These are phyloP conservation scores for Zele albiditarsus DNA, from an alignment of 2,888 invertebrate genomes.

Conservation along the genomic window DNA sequence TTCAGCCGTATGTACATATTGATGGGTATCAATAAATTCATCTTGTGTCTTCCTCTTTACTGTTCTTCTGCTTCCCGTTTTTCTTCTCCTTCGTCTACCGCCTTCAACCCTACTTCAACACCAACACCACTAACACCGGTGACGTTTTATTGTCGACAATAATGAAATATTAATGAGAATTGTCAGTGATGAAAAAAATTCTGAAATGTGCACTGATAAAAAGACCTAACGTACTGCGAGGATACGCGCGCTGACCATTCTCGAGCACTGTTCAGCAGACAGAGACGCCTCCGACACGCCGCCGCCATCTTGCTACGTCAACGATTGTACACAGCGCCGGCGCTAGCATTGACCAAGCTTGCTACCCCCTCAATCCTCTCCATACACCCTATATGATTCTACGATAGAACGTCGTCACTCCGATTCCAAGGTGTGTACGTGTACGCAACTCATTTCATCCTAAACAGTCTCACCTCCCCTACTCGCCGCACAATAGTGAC, in stretches of 20 bases:
- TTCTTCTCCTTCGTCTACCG: background rate
- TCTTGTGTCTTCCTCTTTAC: background rate
- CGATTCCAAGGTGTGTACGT: background rate
- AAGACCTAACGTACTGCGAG: slow-evolving; percentile 57
- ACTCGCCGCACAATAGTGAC: background rate
- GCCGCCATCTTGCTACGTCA: slow-evolving; percentile 70
- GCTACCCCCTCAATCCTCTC: background rate
- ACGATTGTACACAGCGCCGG: slow-evolving; percentile 61
- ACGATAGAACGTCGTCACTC: background rate
- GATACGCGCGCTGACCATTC: slow-evolving; percentile 68
- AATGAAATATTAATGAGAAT: slow-evolving; percentile 12
- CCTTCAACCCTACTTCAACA: background rate
- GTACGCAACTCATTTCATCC: background rate
- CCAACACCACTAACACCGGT: background rate
- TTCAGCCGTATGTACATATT: background rate
- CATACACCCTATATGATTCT: background rate
- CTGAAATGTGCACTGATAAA: background rate
- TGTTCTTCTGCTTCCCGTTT: too few relatives aligned
- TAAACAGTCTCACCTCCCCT: background rate
- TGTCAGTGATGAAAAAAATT: slow-evolving; percentile 10
- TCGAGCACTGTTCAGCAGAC: slow-evolving; percentile 67
- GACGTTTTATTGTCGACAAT: background rate
- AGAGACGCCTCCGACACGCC: slow-evolving; percentile 72
- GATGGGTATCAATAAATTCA: background rate
- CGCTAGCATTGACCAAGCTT: slow-evolving; percentile 46